Base-by-base conservation (phyloP, 2,888 invertebrate genomes). In the Hypolimnas misippus region DNA sequence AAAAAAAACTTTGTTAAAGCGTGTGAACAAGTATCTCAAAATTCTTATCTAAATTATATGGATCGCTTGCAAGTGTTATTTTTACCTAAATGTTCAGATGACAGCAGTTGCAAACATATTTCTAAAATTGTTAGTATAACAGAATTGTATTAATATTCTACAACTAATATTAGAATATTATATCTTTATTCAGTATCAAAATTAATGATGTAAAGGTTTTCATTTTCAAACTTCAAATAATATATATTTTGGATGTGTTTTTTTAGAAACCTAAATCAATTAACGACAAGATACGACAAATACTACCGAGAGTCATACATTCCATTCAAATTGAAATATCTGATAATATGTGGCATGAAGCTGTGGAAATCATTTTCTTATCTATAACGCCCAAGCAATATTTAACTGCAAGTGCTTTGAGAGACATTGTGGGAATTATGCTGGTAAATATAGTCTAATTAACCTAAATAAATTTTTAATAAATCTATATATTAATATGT, bases 361-460 rank as follows among this genome's bases (percentile, higher is more conserved):
- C 91, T 14, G 70, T 92, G 46, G 87, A 91, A 74, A 83, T 88
- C 3, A 89, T 88, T 67, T 68, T 76, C 33, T 69, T 87, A 67
- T 79, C 82, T 50, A 79, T 89, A 3, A 86, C 80, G 51, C 73
- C 80, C 49, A 73, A 78, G 12, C 86, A 89, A 65, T 89, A 87
- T 68, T 75, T 92, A 25, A 83, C 89, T 21, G 77, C 79, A 1
- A 79, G 83, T 70, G 76, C 89, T 0, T 75, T 92, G 0, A 84
- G 78, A 65, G 80, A 84, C 66, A 71, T 92, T 65, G 82, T 89
- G 12, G 90, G 90, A 76, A 90, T 92, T 44, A 88, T 92, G 60
- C 68, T 92, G 85, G 92, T 92, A 80, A 82, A 65, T 76, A 70
- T 29, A 64, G n/a, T n/a, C 3, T 3, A 12, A 31, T 3, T 31